Base-by-base conservation (phyloP, 92 coral and sea anemone species). In the Siderastrea radians region DNA sequence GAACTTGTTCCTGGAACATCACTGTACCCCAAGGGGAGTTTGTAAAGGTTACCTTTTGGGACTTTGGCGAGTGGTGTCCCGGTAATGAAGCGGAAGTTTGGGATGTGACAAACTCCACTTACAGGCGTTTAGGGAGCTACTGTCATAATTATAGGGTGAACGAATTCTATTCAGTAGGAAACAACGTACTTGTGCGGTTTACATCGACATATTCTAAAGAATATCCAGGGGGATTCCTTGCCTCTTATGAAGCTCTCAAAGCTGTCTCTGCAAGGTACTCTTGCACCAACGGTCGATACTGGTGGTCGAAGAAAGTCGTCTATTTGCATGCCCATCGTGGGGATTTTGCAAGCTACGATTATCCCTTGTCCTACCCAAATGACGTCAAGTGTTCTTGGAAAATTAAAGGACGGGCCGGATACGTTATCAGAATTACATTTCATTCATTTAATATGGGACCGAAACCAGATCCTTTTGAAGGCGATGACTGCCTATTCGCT, bases 1-100 rank as follows among this genome's bases (percentile, higher is more conserved):
- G 91, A 88, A 68, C 62, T 1, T 92, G 95, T 55, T 58, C 57
- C 4, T 92, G 95, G 95, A 84, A 92, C 14, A 89, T 92, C 52
- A 84, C 90, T 11, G 95, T 84, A 7, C 66, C 84, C 50, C 68
- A 60, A 15, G 93, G 90, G 70, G 75, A 82, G 62, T 72, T 88
- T 3, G 63, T 92, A 5, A 84, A 84, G 53, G 79, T 92, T 1
- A 79, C 58, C 1, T 59, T 89, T 54, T 16, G 16, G 65, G 12
- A 66, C 1, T 55, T 69, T 6, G 38, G 6, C 9, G 74, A 51
- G 15, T 38, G 57, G 2, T 92, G 90, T 54, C 3, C 67, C 47
- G 50, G 70, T 9, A 74, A 77, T 46, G 84, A 74, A 69, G 68
- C 83, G 13, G 74, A 75, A 11, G 76, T 92, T 16, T 92, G 63